Conservation (phyloP, 2,797 vertebrate genomes). For the Chanos chanos region DNA sequence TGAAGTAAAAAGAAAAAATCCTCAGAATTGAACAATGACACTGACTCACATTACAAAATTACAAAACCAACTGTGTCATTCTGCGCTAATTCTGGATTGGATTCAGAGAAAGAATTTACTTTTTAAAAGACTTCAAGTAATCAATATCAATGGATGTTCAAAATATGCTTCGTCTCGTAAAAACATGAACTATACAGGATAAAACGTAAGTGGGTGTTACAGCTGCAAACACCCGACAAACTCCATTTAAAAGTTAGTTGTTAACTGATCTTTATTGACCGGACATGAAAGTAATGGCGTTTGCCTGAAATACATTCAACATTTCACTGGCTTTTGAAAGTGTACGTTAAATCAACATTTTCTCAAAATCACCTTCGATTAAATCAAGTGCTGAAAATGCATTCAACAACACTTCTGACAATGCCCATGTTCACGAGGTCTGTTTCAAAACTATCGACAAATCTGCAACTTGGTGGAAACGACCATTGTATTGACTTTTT, state of each 20-base stretch:
- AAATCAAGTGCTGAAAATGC: constrained; percentile 75
- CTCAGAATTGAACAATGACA: too few species aligned
- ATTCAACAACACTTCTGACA: constrained; percentile 56
- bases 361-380: constrained; percentile 55
- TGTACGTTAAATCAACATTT: constrained; percentile 59
- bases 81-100: too few species aligned
- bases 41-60: too few species aligned
- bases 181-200: too few species aligned
- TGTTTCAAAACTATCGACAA: constrained; percentile 50
- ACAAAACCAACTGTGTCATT: too few species aligned
- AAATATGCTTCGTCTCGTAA: too few species aligned
- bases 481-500: constrained; percentile 42
- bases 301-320: constrained; percentile 77
- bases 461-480: constrained; percentile 42
- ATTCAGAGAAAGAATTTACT: too few species aligned
- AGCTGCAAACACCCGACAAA: constrained; percentile 47
- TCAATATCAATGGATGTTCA: too few species aligned
- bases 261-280: constrained; percentile 80
- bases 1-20: too few species aligned
- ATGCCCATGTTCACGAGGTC: constrained; percentile 56
- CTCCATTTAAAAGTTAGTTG: constrained; percentile 54
- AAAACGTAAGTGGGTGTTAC: constrained; percentile 10
- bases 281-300: constrained; percentile 73
- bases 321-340: constrained; percentile 71
- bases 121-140: too few species aligned